Conservation (phyloP, 2,888 invertebrate species). For the Andrena fulva region DNA sequence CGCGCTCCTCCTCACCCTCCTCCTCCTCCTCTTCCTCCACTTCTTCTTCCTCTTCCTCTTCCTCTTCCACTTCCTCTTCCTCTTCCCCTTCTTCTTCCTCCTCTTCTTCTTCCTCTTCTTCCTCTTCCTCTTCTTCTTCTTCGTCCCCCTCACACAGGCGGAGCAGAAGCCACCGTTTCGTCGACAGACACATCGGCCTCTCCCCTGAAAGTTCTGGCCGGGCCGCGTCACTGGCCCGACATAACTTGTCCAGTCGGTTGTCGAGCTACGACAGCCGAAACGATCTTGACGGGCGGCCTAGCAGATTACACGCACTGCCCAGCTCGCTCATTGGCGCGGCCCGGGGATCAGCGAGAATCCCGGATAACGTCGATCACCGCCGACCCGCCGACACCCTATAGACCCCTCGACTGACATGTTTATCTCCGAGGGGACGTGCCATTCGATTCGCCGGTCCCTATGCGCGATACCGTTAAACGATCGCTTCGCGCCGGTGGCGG, state of each 20-base stretch:
- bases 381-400: slow-evolving; percentile 1
- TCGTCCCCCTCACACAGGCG: slow-evolving; percentile 34
- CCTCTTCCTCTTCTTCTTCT: slow-evolving; percentile 25
- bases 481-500: not conserved
- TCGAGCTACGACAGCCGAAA: slow-evolving; percentile 43
- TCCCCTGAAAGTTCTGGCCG: slow-evolving; percentile 27
- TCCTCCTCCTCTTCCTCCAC: slow-evolving; percentile 27
- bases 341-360: slow-evolving; percentile 20
- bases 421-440: slow-evolving; percentile 2
- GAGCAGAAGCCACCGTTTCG: slow-evolving; percentile 51
- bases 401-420: slow-evolving; percentile 31
- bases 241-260: slow-evolving; percentile 52
- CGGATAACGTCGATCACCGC: slow-evolving; percentile 37
- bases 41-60: slow-evolving; percentile 21
- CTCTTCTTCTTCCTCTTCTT: slow-evolving; percentile 26
- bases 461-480: not conserved
- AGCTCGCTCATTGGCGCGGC: slow-evolving; percentile 52
- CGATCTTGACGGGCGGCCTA: slow-evolving; percentile 45
- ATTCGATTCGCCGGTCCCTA: not conserved
- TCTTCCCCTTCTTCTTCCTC: slow-evolving; percentile 22
- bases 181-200: slow-evolving; percentile 53
- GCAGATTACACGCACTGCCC: slow-evolving; percentile 54
- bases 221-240: slow-evolving; percentile 44
- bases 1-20: slow-evolving; percentile 35
- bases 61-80: not conserved